Percentiles rank a stretch among this genome's conserved stretches.
Conservation (phyloP, 2,113 vertebrate species). For the Parotia lawesii region DNA sequence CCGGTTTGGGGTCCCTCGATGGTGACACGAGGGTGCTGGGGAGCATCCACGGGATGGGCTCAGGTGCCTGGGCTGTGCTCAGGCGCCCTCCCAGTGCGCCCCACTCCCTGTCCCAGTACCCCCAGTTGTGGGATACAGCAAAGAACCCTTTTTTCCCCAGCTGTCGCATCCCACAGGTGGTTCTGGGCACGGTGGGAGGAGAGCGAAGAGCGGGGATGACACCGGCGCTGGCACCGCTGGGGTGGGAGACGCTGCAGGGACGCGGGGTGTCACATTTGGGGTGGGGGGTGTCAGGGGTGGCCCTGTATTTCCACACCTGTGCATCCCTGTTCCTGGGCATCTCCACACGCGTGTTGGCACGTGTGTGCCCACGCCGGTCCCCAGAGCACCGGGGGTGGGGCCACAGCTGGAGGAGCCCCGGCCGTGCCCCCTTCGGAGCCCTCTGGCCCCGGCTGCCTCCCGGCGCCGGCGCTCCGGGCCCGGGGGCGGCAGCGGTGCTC, state of each 20-base stretch:
- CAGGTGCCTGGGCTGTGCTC: not conserved
- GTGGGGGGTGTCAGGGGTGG: rapidly evolving
- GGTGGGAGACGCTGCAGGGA: not conserved
- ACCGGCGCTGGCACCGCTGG: not conserved
- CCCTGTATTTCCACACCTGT: not conserved
- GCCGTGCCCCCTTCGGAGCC: not conserved
- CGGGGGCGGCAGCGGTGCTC: not conserved
- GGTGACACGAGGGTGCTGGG: not conserved
- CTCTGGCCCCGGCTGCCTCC: not conserved
- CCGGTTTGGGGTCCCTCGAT: not conserved
- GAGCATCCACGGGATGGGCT: not conserved
- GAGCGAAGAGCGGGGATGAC: rapidly evolving
- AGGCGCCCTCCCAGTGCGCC: not conserved
- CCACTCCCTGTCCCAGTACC: too few species aligned
- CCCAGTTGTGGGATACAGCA: rapidly evolving
- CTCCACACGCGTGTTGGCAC: rapidly evolving
- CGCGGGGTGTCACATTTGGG: not conserved
- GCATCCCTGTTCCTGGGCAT: rapidly evolving
- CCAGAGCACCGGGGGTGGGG: not conserved
- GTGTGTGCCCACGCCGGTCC: not conserved
- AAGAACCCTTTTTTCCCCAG: rapidly evolving
- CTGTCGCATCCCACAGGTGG: not conserved
- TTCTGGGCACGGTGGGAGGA: not conserved
- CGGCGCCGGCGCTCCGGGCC: not conserved
- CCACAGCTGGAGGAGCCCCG: rapidly evolving